Conservation (phyloP, 2,888 invertebrate genomes). For the Dicyrtoma fusca region DNA sequence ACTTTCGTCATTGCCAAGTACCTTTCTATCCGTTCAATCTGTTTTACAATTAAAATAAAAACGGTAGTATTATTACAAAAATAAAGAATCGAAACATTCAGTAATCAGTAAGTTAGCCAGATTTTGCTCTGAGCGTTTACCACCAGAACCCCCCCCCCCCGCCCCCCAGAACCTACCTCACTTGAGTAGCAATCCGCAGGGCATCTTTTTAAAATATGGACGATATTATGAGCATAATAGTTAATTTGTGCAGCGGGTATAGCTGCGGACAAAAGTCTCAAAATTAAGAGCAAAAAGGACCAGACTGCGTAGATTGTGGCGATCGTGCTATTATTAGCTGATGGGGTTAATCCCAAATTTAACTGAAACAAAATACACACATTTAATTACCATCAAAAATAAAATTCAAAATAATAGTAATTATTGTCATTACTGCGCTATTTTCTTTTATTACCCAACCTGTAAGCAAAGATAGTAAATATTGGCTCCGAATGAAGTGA, state of each 20-base stretch:
- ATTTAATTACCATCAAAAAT: background rate
- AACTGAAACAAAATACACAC: conserved; percentile 39
- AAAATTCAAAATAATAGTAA: conserved; percentile 9
- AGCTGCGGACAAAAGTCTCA: conserved; percentile 39
- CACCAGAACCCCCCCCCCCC: too few relatives aligned
- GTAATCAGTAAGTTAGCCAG: background rate
- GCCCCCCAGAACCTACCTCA: conserved; percentile 42
- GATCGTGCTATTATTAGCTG: conserved; percentile 27
- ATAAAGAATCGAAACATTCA: background rate
- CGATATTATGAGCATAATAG: conserved; percentile 41
- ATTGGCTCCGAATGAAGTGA: conserved; percentile 48
- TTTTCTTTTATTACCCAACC: conserved; percentile 37
- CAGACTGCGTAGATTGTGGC: conserved; percentile 46
- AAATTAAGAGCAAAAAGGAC: conserved; percentile 48
- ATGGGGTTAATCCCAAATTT: conserved; percentile 44
- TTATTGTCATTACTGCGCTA: too few relatives aligned
- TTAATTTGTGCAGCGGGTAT: conserved; percentile 45
- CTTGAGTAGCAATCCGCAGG: conserved; percentile 38
- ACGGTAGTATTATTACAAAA: too few relatives aligned
- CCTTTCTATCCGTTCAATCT: conserved; percentile 44
- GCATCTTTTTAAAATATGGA: conserved; percentile 42
- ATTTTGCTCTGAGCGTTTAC: too few relatives aligned
- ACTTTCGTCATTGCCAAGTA: conserved; percentile 42
- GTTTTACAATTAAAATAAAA: too few relatives aligned
- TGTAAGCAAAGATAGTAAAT: conserved; percentile 52